Evolutionary conservation across 1,140 invertebrate genomes (phyloP).

Genomic region (Hormaphis cornu): DNA sequence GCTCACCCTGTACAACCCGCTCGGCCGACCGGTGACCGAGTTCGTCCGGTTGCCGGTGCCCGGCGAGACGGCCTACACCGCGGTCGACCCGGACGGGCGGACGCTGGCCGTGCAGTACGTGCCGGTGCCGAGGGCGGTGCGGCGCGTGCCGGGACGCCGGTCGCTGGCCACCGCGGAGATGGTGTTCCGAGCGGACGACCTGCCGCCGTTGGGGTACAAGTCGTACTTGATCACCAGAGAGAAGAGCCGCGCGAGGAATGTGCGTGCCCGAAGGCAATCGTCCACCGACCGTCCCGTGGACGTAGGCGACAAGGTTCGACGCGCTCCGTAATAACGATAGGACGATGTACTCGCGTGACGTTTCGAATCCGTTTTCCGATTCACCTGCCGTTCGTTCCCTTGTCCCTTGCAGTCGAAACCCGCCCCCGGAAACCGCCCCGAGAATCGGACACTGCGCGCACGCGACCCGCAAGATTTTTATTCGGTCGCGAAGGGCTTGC

Average conservation of each 20-base stretch:
- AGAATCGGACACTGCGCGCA: too few species aligned
- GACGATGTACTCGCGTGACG: too few species aligned
- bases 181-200: slow-evolving; percentile 43
- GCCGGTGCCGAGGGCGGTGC: slow-evolving; percentile 40
- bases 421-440: too few species aligned
- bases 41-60: slow-evolving; percentile 37
- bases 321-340: too few species aligned
- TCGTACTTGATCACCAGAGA: slow-evolving; percentile 2
- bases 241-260: neutral
- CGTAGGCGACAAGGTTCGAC: neutral
- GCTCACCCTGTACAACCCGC: slow-evolving; percentile 47
- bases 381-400: neutral
- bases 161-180: slow-evolving; percentile 42
- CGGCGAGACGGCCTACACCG: slow-evolving; percentile 25
- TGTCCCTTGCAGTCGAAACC: too few species aligned
- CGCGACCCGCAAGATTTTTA: too few species aligned
- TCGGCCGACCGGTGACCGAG: slow-evolving; percentile 38
- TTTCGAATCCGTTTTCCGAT: too few species aligned
- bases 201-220: slow-evolving; percentile 43
- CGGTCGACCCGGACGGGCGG: slow-evolving; percentile 35
- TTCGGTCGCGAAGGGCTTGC: too few species aligned
- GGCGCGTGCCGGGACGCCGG: slow-evolving; percentile 41
- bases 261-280: neutral
- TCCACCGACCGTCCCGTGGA: neutral
- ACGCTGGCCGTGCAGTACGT: slow-evolving; percentile 40